Evolutionary conservation across 2,113 vertebrate species (phyloP).

Genomic region (Ariopsis seemanni): DNA sequence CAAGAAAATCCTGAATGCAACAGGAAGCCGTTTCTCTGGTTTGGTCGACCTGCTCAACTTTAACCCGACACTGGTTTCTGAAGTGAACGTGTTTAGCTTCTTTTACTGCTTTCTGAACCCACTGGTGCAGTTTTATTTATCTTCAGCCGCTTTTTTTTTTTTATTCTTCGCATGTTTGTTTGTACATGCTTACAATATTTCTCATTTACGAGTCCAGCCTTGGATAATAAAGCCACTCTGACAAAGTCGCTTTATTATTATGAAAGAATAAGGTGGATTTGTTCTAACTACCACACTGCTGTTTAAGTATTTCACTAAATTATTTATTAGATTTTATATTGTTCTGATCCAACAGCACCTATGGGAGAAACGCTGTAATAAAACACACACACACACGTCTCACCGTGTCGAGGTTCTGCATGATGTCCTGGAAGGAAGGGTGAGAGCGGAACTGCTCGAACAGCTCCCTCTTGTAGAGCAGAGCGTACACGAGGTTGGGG

Average conservation of each 20-base stretch:
- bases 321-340: background rate
- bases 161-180: background rate
- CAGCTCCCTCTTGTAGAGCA: slow-evolving; percentile 96
- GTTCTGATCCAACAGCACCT: background rate
- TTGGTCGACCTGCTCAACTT: background rate
- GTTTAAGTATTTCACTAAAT: background rate
- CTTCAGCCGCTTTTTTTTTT: background rate
- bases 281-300: background rate
- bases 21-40: background rate
- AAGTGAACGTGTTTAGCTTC: background rate
- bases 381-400: slow-evolving; percentile 54
- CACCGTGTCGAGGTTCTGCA: slow-evolving; percentile 97
- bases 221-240: background rate
- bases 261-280: too few species aligned
- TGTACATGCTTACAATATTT: background rate
- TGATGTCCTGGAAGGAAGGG: slow-evolving; percentile 97
- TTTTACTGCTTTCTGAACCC: background rate
- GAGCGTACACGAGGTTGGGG: slow-evolving; percentile 92
- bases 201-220: background rate
- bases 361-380: background rate
- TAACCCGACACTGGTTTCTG: background rate
- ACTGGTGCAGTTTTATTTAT: background rate
- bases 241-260: too few species aligned
- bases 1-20: background rate
- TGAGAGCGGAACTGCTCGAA: slow-evolving; percentile 95